These are phyloP conservation scores for Spinibarbus caldwelli DNA, from an alignment of 2,797 vertebrate genomes.

Conservation along the genomic window DNA sequence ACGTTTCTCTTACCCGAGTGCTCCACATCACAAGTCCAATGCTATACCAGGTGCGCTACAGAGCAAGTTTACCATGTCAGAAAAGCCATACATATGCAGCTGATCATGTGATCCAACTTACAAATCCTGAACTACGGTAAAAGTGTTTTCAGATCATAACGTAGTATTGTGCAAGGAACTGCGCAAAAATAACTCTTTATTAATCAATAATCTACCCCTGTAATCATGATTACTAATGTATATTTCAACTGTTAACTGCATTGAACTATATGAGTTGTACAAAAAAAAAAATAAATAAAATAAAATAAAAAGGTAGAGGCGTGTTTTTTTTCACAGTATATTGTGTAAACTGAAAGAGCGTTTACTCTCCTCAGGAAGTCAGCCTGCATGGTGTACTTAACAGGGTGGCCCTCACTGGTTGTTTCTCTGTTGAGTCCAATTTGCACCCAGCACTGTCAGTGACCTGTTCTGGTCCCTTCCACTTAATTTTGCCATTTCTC, in stretches of 20 bases:
- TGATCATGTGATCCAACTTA: background rate
- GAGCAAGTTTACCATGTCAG: background rate
- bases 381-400: background rate
- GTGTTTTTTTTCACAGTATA: background rate
- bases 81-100: background rate
- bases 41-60: background rate
- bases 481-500: constrained; percentile 5
- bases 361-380: background rate
- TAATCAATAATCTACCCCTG: background rate
- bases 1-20: background rate
- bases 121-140: background rate
- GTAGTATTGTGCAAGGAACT: background rate
- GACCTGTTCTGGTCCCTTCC: background rate
- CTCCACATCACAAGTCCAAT: background rate
- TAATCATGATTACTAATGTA: background rate
- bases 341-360: background rate
- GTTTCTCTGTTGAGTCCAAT: constrained; percentile 5
- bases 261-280: background rate
- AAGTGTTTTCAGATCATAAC: background rate
- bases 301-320: too few species aligned
- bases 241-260: background rate
- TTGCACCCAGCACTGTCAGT: background rate
- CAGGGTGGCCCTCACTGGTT: background rate
- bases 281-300: background rate
- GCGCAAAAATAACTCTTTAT: background rate